These are phyloP conservation scores for Grammomys dolichurus DNA, from an alignment of 2,113 vertebrate species.

Conservation along the genomic window DNA sequence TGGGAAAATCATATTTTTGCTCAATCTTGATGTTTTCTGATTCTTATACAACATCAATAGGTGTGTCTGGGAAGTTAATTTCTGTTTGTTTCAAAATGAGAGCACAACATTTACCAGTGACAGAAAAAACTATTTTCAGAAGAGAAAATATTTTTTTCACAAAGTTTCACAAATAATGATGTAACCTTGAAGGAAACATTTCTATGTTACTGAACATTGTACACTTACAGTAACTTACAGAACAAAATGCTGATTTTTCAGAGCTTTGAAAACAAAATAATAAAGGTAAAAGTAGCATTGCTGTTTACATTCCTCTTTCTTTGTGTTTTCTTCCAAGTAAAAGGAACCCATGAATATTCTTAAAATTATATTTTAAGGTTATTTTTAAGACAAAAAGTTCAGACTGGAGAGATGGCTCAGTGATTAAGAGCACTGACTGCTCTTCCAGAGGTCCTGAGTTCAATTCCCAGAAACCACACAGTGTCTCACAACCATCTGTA, in stretches of 20 bases:
- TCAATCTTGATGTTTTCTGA: neutral
- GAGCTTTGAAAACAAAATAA: constrained; percentile 18
- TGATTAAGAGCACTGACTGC: no score
- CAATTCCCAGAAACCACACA: no score
- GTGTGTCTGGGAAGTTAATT: constrained; percentile 20
- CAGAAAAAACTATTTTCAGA: constrained; percentile 57
- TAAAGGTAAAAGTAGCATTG: neutral
- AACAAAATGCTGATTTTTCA: neutral
- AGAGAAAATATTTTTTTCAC: constrained; percentile 27
- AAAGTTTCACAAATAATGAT: neutral
- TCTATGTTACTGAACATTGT: neutral
- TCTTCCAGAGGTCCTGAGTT: no score
- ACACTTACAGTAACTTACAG: neutral
- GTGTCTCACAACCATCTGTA: no score
- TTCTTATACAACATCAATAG: neutral
- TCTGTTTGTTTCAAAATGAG: constrained; percentile 15
- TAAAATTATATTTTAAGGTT: neutral
- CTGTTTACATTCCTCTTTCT: neutral
- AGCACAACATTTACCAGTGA: neutral
- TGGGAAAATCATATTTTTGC: neutral
- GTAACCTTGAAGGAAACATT: neutral
- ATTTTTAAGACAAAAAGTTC: constrained; percentile 26
- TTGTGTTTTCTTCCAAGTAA: neutral
- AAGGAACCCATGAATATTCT: neutral
- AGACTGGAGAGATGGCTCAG: no score